Percentiles rank a stretch among this genome's conserved stretches.
Evolutionary conservation across 2,113 vertebrate genomes (phyloP).

Genomic region (Symphodus melops): DNA sequence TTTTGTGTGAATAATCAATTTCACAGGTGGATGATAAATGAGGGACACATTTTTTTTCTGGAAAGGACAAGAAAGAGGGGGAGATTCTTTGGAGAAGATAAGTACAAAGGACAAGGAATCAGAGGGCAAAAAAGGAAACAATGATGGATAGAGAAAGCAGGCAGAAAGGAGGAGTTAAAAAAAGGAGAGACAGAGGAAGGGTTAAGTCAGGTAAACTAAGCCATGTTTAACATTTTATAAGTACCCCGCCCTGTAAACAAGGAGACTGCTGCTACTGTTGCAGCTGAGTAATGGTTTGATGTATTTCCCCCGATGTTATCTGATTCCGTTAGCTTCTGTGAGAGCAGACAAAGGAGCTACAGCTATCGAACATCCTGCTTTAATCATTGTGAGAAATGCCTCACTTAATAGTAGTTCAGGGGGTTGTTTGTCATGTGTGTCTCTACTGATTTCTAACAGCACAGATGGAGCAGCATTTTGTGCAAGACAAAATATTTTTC

Average conservation of each 20-base stretch:
- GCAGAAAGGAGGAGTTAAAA: conserved; percentile 3
- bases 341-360: conserved; percentile 43
- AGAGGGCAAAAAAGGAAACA: conserved; percentile 13
- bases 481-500: conserved; percentile 2
- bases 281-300: conserved; percentile 52
- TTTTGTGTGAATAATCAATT: conserved; percentile 45
- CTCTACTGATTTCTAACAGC: conserved; percentile 22
- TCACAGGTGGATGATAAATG: conserved; percentile 27
- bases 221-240: conserved; percentile 30
- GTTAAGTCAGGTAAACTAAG: conserved; percentile 30
- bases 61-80: conserved; percentile 11
- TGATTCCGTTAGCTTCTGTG: conserved; percentile 29
- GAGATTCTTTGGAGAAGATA: background rate
- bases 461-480: background rate
- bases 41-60: conserved; percentile 22
- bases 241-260: background rate
- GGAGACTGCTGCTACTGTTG: conserved; percentile 8
- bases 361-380: conserved; percentile 32
- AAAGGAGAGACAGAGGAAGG: conserved; percentile 1
- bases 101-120: conserved; percentile 23
- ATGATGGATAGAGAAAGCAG: conserved; percentile 24
- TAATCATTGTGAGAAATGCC: conserved; percentile 52
- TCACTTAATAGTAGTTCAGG: conserved; percentile 38
- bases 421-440: conserved; percentile 47
- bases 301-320: conserved; percentile 55